These are phyloP conservation scores for Lycopodina hypogea DNA, from an alignment of 37 sponge, comb jelly and placozoan species.

Conservation along the genomic window DNA sequence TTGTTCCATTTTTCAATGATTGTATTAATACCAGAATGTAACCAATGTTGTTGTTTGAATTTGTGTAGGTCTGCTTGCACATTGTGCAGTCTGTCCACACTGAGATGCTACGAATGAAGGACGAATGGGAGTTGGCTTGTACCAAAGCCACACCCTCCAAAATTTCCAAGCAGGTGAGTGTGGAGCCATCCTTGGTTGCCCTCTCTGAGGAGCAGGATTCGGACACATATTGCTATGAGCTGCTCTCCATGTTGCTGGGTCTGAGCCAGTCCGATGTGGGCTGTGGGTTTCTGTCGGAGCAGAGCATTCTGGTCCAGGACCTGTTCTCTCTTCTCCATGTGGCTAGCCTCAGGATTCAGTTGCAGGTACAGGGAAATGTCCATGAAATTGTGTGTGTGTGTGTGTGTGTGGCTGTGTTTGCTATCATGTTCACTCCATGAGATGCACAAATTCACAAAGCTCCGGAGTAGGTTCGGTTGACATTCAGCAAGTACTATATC, in stretches of 20 bases:
- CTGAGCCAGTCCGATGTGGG: conserved; percentile 84
- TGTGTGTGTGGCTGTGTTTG: too few species aligned
- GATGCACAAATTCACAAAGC: neutral
- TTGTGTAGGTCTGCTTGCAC: conserved; percentile 64
- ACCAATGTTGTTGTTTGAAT: neutral
- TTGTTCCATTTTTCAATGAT: too few species aligned
- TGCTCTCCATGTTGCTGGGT: conserved; percentile 88
- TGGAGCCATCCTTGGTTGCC: neutral
- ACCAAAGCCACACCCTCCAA: conserved; percentile 50
- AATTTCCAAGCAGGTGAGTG: conserved; percentile 23
- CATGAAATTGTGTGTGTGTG: too few species aligned
- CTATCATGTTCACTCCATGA: neutral
- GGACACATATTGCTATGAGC: conserved; percentile 89
- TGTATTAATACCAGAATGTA: too few species aligned
- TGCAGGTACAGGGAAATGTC: conserved; percentile 52
- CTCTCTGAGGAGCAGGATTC: conserved; percentile 18
- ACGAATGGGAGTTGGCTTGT: conserved; percentile 56
- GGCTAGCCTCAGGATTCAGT: conserved; percentile 75
- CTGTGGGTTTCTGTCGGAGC: conserved; percentile 74
- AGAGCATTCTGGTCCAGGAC: conserved; percentile 73
- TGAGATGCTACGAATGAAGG: conserved; percentile 74
- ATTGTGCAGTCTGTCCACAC: conserved; percentile 71
- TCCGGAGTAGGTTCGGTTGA: neutral
- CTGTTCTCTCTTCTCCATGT: conserved; percentile 88
- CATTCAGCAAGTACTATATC: neutral